Percentiles rank a stretch among this genome's conserved stretches.
phyloP scores from a whole-genome alignment of 2,113 vertebrate genomes.

The Cyanoliseus patagonus region DNA sequence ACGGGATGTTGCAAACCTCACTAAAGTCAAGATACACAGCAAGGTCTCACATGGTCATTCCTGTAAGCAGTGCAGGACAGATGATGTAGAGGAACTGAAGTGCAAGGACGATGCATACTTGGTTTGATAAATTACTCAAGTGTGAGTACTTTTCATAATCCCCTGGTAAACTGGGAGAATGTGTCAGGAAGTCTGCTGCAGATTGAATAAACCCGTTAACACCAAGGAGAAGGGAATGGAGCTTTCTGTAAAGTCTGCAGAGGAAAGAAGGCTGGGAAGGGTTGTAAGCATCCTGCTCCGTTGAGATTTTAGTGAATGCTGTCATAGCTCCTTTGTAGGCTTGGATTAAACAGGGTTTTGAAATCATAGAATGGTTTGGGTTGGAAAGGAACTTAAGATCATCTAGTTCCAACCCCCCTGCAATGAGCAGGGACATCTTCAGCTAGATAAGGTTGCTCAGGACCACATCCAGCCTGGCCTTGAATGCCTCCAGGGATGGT shows the following conservation, averaged over 20 bases:
- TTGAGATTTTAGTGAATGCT: background rate
- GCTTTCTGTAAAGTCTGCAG: background rate
- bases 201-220: background rate
- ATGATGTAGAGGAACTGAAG: background rate
- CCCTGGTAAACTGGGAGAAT: background rate
- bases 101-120: background rate
- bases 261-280: background rate
- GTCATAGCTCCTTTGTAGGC: background rate
- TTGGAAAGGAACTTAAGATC: background rate
- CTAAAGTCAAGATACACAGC: accelerated
- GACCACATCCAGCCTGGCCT: background rate
- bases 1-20: background rate
- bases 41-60: background rate
- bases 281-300: background rate
- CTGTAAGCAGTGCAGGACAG: background rate
- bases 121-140: background rate
- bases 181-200: background rate
- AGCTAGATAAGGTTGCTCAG: background rate
- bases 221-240: background rate
- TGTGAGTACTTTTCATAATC: background rate
- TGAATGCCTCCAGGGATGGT: background rate
- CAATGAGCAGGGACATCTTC: background rate
- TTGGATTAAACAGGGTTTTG: background rate
- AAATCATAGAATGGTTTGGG: background rate
- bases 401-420: background rate